Evolutionary conservation across 2,797 vertebrate species (phyloP), one percentile per base, ranked within the genome.

Genomic region (Diplodus puntazzo): DNA sequence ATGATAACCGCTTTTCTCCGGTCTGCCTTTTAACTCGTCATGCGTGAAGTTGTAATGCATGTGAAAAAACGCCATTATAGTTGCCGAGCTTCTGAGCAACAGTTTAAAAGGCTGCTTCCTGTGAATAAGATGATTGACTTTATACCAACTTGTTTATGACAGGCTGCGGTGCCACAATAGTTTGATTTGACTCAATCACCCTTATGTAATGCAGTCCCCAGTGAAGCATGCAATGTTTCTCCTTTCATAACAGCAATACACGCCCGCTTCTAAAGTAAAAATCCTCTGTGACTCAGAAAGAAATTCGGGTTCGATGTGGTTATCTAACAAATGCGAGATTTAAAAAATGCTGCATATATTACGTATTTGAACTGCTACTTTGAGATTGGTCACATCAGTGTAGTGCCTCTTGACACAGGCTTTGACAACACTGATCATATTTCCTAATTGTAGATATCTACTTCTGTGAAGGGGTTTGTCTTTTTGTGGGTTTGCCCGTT

Each of bases 131-230:
- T 67, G 67, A 86, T 60, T 72, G 75, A n/a, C 39, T 69, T 87
- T 80, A 75, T 43, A 63, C 50, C 5, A 16, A 78, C 75, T 80
- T 84, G 75, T 87, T 86, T 84, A 82, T 73, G 81, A 82, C 60
- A 62, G 73, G 60, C 74, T 81, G 65, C 21, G 39, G 64, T 77
- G 54, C 65, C 53, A 73, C 64, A 79, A 64, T 66, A 59, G 65
- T 58, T 79, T 76, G 75, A 88, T 83, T 83, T 85, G 55, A 79
- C 61, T 84, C 71, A 79, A 66, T 84, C 77, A 71, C 58, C 57
- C 76, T 81, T 71, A 81, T 80, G 69, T 86, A 76, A 83, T 49
- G 55, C 21, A 48, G 54, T 61, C 43, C 71, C 55, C 61, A 70
- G 76, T 71, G 69, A 81, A 80, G 64, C 64, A 69, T 68, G 62